Evolutionary conservation across 2,888 invertebrate genomes (phyloP).

Genomic region (Tetragonisca angustula): DNA sequence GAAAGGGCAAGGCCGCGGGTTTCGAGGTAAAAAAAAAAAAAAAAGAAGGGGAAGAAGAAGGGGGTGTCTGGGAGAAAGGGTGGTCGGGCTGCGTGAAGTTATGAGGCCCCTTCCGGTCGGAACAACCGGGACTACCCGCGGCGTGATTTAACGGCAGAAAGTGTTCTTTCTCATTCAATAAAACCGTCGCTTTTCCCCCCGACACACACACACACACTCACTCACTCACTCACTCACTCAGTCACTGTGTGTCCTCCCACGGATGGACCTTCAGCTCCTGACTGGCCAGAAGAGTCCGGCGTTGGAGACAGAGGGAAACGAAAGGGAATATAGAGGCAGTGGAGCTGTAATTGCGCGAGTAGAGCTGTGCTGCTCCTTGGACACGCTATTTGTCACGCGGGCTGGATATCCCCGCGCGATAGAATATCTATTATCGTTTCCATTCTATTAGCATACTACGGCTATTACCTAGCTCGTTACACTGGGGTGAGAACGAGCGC

Average conservation of each 20-base stretch:
- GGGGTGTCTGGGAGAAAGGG: constrained; percentile 58
- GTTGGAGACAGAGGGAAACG: not conserved
- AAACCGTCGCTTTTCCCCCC: constrained; percentile 70
- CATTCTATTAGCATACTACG: constrained; percentile 39
- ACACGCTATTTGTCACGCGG: constrained; percentile 47
- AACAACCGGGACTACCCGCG: constrained; percentile 76
- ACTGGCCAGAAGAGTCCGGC: constrained; percentile 12
- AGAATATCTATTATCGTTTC: constrained; percentile 30
- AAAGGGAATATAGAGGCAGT: constrained; percentile 22
- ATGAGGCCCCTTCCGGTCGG: constrained; percentile 80
- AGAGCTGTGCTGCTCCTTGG: constrained; percentile 28
- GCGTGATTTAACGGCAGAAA: constrained; percentile 78
- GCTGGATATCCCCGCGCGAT: constrained; percentile 22
- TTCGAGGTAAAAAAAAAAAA: constrained; percentile 49
- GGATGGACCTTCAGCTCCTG: constrained; percentile 3
- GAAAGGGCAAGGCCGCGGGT: constrained; percentile 73
- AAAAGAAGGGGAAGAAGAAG: no score
- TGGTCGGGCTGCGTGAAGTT: constrained; percentile 75
- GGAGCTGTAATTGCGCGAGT: constrained; percentile 27
- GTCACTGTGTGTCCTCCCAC: constrained; percentile 39
- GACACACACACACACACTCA: not conserved
- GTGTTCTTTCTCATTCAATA: constrained; percentile 77
- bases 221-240: not conserved
- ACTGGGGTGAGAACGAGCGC: constrained; percentile 20
- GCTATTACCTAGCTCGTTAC: constrained; percentile 20